Base-by-base conservation (phyloP, 2,797 vertebrate genomes). In the Adrianichthys oophorus region DNA sequence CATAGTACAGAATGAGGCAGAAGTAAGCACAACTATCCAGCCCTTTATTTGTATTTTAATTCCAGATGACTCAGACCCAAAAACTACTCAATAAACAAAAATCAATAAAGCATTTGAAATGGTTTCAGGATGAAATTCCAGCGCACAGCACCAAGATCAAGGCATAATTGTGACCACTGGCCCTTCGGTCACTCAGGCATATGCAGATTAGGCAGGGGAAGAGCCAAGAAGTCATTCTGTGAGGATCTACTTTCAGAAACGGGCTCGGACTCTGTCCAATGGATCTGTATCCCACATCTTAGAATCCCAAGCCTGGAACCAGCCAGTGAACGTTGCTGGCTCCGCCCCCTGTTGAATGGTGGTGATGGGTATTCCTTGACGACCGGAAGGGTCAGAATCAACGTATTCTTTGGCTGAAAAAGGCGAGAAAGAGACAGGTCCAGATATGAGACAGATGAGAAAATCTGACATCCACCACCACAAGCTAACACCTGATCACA, bases 281-380 rank as follows among this genome's bases (percentile, higher is more conserved):
- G 85, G 86, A 65, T 91, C 90, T 0, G 43, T 84, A 0, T 91
- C 87, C 92, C 92, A 94, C 91, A 93, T 90, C 29, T 87, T 87
- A 43, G 70, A 0, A 62, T 94, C 92, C 93, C 93, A 94, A 17
- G 87, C 92, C 64, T 93, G 91, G 89, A 93, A 94, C 92, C 92
- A 94, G 74, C 93, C 92, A 23, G 83, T 92, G 80, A 93, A 94
- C 0, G 83, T 92, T 7, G 84, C 84, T 8, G 92, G 92, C 68
- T 94, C 92, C 0, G 67, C 59, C 21, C 89, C 92, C 68, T 93
- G 93, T 68, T 91, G 92, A 67, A 94, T 83, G 73, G 87, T 92
- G 58, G 69, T 70, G 70, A 93, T 74, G 62, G 93, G 77, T 4
- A 88, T 74, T 3, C 91, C 91, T 14, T 1, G 55, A 23, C 93